Percentiles rank a stretch among this genome's conserved stretches.
phyloP scores from a whole-genome alignment of 2,113 vertebrate species.

The Pomatostomus ruficeps region DNA sequence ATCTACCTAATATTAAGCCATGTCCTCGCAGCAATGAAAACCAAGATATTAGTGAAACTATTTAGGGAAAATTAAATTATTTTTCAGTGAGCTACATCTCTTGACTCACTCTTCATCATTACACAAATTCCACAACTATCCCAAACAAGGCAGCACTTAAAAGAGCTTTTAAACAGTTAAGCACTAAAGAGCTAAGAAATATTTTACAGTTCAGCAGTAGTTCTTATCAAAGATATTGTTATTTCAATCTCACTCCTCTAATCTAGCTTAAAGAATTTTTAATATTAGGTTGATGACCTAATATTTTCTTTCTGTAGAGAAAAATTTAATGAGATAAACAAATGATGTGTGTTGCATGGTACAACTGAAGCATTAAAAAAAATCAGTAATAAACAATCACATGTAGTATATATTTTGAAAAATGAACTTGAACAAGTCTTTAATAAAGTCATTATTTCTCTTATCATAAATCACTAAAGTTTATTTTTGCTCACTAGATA shows the following conservation, averaged over 20 bases:
- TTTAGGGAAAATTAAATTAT: background rate
- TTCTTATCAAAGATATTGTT: background rate
- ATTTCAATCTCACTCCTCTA: background rate
- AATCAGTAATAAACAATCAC: constrained; percentile 30
- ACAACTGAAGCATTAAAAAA: constrained; percentile 2
- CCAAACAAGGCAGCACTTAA: background rate
- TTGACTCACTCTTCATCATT: background rate
- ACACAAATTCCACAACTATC: background rate
- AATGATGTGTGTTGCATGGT: constrained; percentile 16
- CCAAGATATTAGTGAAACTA: background rate
- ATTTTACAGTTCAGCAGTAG: background rate
- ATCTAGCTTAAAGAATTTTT: background rate
- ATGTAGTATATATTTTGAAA: constrained; percentile 46
- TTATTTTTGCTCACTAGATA: constrained; percentile 27
- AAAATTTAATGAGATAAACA: constrained; percentile 46
- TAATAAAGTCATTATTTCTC: constrained; percentile 54
- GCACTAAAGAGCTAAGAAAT: background rate
- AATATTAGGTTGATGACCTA: background rate
- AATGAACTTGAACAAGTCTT: constrained; percentile 32
- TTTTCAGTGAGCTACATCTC: background rate
- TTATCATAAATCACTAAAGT: constrained; percentile 42
- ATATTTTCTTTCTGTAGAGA: background rate
- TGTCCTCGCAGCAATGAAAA: background rate
- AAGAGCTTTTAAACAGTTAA: background rate
- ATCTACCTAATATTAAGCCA: background rate